phyloP scores from a whole-genome alignment of 64 coral and sea anemone species.

The Montipora sp. region DNA sequence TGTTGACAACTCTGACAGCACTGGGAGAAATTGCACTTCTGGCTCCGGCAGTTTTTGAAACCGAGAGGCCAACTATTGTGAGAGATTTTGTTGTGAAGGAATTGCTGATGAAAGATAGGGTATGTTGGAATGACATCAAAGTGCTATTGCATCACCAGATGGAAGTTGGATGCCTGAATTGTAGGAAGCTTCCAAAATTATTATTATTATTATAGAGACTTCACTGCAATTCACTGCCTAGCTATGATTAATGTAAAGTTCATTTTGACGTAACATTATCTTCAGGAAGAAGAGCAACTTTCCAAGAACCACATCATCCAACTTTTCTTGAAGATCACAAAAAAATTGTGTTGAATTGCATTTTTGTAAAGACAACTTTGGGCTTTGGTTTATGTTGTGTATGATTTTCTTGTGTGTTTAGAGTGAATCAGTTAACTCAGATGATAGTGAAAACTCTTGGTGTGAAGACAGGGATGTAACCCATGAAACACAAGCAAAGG shows the following conservation, averaged over 20 bases:
- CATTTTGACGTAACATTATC: too few species aligned
- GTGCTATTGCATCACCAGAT: too few species aligned
- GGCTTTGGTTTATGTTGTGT: not conserved
- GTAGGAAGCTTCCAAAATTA: too few species aligned
- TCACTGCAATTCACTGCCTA: too few species aligned
- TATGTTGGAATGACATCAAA: conserved; percentile 28
- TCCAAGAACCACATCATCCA: too few species aligned
- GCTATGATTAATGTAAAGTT: too few species aligned
- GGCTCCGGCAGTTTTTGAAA: conserved; percentile 81
- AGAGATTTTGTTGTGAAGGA: conserved; percentile 97
- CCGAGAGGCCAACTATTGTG: conserved; percentile 70
- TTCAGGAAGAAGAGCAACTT: too few species aligned
- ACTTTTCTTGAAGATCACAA: too few species aligned
- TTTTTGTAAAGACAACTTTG: too few species aligned
- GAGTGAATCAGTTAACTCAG: not conserved
- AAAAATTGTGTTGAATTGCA: too few species aligned
- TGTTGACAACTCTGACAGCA: conserved; percentile 78
- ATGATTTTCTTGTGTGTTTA: not conserved
- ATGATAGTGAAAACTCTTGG: conserved; percentile 15
- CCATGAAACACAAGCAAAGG: conserved; percentile 80
- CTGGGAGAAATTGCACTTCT: conserved; percentile 85
- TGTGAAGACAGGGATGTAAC: conserved; percentile 67
- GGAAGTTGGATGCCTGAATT: too few species aligned
- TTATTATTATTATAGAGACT: too few species aligned
- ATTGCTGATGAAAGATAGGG: conserved; percentile 94